These are phyloP conservation scores for Ernsta delagoae DNA, from an alignment of 2,888 invertebrate species.

Conservation along the genomic window DNA sequence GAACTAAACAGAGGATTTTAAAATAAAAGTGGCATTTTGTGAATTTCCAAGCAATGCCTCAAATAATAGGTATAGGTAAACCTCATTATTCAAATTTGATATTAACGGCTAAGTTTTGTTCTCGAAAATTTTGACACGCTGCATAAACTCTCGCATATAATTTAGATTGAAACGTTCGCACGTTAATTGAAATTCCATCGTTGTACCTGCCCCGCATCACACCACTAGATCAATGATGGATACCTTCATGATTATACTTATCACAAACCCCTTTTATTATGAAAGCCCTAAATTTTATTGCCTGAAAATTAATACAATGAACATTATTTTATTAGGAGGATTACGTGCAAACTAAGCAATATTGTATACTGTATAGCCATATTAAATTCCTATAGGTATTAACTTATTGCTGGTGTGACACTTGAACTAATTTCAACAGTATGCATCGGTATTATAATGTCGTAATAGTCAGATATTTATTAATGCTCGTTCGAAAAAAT, in stretches of 20 bases:
- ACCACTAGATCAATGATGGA: slow-evolving; percentile 65
- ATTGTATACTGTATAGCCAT: too few relatives aligned
- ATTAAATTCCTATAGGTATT: too few relatives aligned
- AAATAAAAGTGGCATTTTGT: too few relatives aligned
- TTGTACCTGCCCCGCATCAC: slow-evolving; percentile 56
- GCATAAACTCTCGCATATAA: slow-evolving; percentile 32
- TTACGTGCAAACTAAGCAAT: too few relatives aligned
- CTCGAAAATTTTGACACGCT: slow-evolving; percentile 30
- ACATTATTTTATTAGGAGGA: too few relatives aligned
- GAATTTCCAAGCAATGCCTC: background rate
- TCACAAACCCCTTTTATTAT: slow-evolving; percentile 27
- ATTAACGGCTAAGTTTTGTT: slow-evolving; percentile 16
- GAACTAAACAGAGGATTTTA: too few relatives aligned
- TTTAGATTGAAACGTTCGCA: slow-evolving; percentile 42
- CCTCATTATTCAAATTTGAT: slow-evolving; percentile 29
- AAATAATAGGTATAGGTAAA: slow-evolving; percentile 3
- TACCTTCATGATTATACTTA: slow-evolving; percentile 39
- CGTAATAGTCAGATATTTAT: too few relatives aligned
- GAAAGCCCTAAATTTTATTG: slow-evolving; percentile 7
- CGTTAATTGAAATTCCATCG: slow-evolving; percentile 67
- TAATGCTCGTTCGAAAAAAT: too few relatives aligned
- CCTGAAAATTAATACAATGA: slow-evolving; percentile 11
- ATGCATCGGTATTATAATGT: too few relatives aligned
- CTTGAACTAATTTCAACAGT: too few relatives aligned
- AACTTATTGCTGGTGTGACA: too few relatives aligned